phyloP scores from a whole-genome alignment of 1,140 invertebrate species.

The Brachionus sp. region DNA sequence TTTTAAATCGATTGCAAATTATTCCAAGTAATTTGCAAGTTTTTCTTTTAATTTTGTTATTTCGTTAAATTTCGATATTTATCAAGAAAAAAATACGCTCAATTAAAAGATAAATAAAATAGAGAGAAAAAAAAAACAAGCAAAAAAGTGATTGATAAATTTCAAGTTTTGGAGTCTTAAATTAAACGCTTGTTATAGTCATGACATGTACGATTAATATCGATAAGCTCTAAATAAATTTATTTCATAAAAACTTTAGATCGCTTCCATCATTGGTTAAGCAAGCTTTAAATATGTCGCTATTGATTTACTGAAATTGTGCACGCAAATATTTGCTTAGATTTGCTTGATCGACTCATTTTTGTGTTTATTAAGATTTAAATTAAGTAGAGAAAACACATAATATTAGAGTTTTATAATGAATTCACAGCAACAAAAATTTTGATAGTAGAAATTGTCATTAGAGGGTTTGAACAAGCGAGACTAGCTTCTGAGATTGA shows the following conservation, averaged over 20 bases:
- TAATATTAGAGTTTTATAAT: neutral
- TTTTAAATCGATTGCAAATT: constrained; percentile 22
- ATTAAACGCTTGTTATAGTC: neutral
- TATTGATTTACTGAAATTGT: neutral
- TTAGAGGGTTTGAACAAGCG: neutral
- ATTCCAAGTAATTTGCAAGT: neutral
- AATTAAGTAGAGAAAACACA: neutral
- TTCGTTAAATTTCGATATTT: neutral
- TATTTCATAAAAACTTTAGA: neutral
- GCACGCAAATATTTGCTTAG: neutral
- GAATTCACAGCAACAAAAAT: neutral
- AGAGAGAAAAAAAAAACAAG: neutral
- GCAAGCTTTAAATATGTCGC: neutral
- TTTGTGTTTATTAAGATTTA: neutral
- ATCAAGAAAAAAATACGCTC: constrained; percentile 35
- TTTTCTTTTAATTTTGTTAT: neutral
- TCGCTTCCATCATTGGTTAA: neutral
- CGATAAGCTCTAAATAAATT: neutral
- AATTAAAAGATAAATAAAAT: constrained; percentile 45
- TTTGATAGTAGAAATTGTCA: neutral
- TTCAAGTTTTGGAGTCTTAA: neutral
- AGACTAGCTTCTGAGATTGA: neutral
- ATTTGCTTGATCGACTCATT: neutral
- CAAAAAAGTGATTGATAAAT: neutral
- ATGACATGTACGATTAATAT: neutral